phyloP scores from a whole-genome alignment of 2,797 vertebrate genomes.

The Pelobates cultripes region DNA sequence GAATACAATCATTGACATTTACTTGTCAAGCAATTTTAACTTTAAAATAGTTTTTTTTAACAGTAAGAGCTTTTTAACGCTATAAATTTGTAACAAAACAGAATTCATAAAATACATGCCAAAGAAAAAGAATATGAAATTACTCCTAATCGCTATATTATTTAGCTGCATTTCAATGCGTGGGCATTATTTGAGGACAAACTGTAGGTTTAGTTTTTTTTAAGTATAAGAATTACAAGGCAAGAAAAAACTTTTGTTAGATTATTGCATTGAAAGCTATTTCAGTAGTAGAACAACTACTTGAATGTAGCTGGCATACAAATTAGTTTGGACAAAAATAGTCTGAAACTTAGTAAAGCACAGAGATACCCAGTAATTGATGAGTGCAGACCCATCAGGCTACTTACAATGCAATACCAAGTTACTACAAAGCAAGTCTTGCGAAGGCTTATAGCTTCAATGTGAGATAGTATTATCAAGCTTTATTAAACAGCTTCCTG shows the following conservation, averaged over 20 bases:
- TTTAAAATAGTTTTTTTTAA: not conserved
- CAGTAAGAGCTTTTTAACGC: not conserved
- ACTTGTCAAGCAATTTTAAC: not conserved
- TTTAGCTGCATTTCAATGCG: not conserved
- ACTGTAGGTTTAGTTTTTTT: not conserved
- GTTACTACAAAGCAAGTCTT: not conserved
- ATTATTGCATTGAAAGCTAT: not conserved
- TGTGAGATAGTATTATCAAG: not conserved
- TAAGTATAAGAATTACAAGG: no score
- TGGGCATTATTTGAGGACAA: not conserved
- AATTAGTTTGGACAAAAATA: not conserved
- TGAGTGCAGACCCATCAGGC: not conserved
- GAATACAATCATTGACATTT: not conserved
- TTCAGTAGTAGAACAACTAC: not conserved
- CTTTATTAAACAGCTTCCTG: not conserved
- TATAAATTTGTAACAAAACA: not conserved
- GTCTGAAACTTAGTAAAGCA: not conserved
- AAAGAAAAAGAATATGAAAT: not conserved
- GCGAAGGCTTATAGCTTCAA: not conserved
- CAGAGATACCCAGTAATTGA: not conserved
- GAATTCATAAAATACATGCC: not conserved
- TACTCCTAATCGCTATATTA: not conserved
- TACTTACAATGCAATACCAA: not conserved
- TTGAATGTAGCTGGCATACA: not conserved
- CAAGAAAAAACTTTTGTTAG: not conserved